Conservation (phyloP, 2,113 vertebrate species). For the Albula goreensis region DNA sequence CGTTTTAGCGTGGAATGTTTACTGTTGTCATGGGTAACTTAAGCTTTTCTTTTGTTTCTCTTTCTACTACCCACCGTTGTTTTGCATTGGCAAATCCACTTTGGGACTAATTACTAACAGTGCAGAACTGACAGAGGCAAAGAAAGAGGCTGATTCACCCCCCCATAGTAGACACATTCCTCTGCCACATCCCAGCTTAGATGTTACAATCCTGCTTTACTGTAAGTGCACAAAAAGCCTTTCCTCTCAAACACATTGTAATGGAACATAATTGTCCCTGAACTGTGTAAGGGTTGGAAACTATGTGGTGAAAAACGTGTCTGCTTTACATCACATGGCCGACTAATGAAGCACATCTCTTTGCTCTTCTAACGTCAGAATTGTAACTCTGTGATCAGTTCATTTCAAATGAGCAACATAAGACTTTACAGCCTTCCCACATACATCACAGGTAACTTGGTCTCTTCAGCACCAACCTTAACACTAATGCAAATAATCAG, state of each 20-base stretch:
- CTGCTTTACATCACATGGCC: not conserved
- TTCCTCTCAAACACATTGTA: not conserved
- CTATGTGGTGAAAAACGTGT: not conserved
- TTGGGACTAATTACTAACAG: constrained; percentile 25
- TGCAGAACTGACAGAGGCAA: constrained; percentile 10
- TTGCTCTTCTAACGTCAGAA: not conserved
- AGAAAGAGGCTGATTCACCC: not conserved
- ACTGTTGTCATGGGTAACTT: constrained; percentile 8
- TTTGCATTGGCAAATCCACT: not conserved
- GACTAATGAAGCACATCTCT: not conserved
- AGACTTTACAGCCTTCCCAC: not conserved
- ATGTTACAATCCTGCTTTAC: not conserved
- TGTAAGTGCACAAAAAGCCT: not conserved
- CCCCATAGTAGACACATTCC: not conserved
- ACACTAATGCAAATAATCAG: too few species aligned
- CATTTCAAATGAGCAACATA: not conserved
- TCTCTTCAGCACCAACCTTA: not conserved
- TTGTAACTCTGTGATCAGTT: constrained; percentile 8
- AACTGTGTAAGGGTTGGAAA: not conserved
- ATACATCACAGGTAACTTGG: constrained; percentile 11
- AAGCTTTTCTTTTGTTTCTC: not conserved
- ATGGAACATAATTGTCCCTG: not conserved
- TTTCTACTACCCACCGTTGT: not conserved
- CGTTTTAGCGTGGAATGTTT: constrained; percentile 10
- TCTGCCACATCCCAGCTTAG: not conserved